phyloP scores from a whole-genome alignment of 2,797 vertebrate genomes.

The Synaphobranchus kaupii region DNA sequence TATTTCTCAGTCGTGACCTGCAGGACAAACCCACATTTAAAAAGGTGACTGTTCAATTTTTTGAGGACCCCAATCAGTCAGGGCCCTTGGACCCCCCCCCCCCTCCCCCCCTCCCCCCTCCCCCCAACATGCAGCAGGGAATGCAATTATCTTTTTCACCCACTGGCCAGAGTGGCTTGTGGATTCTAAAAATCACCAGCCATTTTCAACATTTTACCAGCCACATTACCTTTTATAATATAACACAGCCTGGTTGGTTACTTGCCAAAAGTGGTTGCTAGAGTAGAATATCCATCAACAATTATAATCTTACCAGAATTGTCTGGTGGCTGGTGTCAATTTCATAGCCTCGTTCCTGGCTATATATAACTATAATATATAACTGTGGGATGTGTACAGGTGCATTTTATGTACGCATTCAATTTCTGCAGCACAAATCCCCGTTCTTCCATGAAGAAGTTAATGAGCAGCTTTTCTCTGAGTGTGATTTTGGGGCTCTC shows the following conservation, averaged over 20 bases:
- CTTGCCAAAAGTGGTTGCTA: no score
- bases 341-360: background rate
- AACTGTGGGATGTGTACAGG: background rate
- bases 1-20: conserved; percentile 54
- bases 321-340: background rate
- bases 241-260: no score
- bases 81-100: no score
- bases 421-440: conserved; percentile 57
- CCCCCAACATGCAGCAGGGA: no score
- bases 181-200: no score
- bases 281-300: no score
- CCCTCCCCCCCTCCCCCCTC: no score
- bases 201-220: no score
- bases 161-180: no score
- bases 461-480: conserved; percentile 61
- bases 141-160: no score
- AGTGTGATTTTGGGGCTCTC: conserved; percentile 65
- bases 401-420: background rate
- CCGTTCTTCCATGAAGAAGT: conserved; percentile 56
- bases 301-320: background rate
- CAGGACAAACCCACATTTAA: conserved; percentile 53
- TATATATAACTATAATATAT: background rate
- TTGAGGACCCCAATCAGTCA: no score
- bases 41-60: conserved; percentile 66
- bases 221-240: no score